Conservation (phyloP, 92 coral and sea anemone species). For the Palythoa heliodiscus region DNA sequence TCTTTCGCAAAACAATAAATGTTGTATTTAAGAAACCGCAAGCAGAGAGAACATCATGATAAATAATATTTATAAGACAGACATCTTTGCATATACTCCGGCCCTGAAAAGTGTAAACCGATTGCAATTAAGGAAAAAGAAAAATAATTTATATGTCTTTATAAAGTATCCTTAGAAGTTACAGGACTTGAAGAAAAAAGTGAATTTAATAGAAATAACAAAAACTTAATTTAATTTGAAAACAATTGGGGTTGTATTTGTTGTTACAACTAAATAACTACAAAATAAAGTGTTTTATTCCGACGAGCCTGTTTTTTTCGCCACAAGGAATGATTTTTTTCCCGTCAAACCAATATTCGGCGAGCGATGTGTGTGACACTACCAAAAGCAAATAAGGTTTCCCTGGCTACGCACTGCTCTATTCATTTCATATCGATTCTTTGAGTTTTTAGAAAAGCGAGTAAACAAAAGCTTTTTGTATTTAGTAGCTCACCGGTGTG, state of each 20-base stretch:
- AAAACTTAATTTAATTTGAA: slow-evolving; percentile 13
- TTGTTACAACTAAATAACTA: slow-evolving; percentile 13
- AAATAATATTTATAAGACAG: slow-evolving; percentile 21
- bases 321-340: background rate
- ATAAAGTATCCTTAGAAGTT: background rate
- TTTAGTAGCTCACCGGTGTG: slow-evolving; percentile 28
- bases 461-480: slow-evolving; percentile 23
- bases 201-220: background rate
- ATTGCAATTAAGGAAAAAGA: slow-evolving; percentile 2
- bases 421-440: slow-evolving; percentile 22
- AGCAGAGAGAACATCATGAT: slow-evolving; percentile 23
- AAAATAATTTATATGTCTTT: background rate
- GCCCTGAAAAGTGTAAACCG: background rate
- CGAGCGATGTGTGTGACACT: background rate
- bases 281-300: background rate
- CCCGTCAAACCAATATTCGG: background rate
- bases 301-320: background rate
- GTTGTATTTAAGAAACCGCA: slow-evolving; percentile 36
- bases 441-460: slow-evolving; percentile 24
- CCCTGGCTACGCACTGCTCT: slow-evolving; percentile 14
- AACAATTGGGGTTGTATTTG: slow-evolving; percentile 27
- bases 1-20: slow-evolving; percentile 20
- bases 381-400: background rate
- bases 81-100: background rate
- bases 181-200: background rate